Conservation (phyloP, 2,888 invertebrate species). For the Eupsilia transversa region DNA sequence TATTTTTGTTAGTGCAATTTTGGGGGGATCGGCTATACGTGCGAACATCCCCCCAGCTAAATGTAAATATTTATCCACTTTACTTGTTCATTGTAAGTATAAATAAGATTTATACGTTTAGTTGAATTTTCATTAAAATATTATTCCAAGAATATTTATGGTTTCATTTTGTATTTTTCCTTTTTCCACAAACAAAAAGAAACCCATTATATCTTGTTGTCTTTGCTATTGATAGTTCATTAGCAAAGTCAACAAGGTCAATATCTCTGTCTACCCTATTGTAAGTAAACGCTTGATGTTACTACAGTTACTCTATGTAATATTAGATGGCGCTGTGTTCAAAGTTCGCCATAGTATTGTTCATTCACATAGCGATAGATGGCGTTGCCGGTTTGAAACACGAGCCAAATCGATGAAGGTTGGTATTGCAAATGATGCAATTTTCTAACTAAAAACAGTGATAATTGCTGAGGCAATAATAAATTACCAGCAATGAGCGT, state of each 20-base stretch:
- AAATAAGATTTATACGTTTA: conserved; percentile 91
- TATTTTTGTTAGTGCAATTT: conserved; percentile 90
- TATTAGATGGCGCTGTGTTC: conserved; percentile 59
- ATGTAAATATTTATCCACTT: conserved; percentile 87
- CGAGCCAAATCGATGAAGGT: conserved; percentile 32
- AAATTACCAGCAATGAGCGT: conserved; percentile 24
- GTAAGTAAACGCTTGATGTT: neutral
- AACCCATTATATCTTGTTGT: neutral
- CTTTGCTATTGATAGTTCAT: neutral
- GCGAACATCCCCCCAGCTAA: conserved; percentile 74
- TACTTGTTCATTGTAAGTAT: conserved; percentile 90
- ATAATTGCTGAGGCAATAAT: conserved; percentile 36
- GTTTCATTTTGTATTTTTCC: conserved; percentile 67
- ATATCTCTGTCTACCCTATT: neutral
- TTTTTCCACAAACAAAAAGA: too few species aligned
- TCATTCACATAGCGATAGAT: conserved; percentile 30
- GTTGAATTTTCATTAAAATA: conserved; percentile 90
- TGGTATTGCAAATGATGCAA: conserved; percentile 58
- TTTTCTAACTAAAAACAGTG: conserved; percentile 46
- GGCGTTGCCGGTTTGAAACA: conserved; percentile 37
- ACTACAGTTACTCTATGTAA: neutral
- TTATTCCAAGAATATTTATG: conserved; percentile 68
- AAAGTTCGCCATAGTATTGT: neutral
- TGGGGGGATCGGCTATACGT: conserved; percentile 74
- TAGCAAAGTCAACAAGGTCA: neutral